phyloP scores from a whole-genome alignment of 2,113 vertebrate genomes.

The Sapajus apella region DNA sequence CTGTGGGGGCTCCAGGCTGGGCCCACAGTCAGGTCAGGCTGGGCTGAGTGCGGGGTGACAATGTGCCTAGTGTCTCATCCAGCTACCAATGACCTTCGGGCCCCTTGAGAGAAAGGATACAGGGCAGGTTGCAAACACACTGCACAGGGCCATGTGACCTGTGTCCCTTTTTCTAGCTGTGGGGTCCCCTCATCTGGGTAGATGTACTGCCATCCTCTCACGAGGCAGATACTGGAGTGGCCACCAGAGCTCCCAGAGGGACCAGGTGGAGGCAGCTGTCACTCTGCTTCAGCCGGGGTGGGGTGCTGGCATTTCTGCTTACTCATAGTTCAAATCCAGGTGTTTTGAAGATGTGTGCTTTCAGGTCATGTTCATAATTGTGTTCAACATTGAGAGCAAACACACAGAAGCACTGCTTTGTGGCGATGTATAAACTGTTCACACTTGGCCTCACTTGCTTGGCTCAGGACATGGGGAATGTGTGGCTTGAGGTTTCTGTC shows the following conservation, averaged over 20 bases:
- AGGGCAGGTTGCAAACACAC: background rate
- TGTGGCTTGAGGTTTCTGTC: background rate
- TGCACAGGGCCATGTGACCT: background rate
- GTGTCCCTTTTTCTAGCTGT: background rate
- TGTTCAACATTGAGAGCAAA: too few relatives aligned
- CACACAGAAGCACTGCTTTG: background rate
- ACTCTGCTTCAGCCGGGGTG: background rate
- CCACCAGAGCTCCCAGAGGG: background rate
- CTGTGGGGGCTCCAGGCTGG: background rate
- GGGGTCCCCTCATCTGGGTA: background rate
- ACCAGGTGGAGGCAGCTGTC: background rate
- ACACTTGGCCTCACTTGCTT: accelerated
- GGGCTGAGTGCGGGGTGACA: background rate
- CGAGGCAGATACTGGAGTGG: background rate
- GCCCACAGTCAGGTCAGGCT: background rate
- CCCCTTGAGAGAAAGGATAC: background rate
- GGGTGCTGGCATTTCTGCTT: background rate
- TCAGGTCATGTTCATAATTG: background rate
- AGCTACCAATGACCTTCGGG: background rate
- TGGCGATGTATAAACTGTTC: too few relatives aligned
- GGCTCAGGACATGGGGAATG: background rate
- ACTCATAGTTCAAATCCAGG: background rate
- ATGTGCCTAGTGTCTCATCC: background rate
- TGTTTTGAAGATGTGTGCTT: background rate
- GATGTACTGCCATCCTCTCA: background rate